These are phyloP conservation scores for Malurus melanocephalus DNA, from an alignment of 2,113 vertebrate species.

Conservation along the genomic window DNA sequence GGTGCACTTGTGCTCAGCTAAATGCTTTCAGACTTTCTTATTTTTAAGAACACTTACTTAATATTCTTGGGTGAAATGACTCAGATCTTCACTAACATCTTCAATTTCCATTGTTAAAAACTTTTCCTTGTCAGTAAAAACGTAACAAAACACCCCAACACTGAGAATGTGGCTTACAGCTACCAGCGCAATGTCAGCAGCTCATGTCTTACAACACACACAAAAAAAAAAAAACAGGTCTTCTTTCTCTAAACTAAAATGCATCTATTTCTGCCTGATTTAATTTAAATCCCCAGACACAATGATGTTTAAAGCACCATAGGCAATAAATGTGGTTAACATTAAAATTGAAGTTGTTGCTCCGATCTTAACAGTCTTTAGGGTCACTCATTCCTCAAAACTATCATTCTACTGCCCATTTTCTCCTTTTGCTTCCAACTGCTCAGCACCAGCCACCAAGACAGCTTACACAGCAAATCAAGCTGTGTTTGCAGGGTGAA, in stretches of 20 bases:
- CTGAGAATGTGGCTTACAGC: not conserved
- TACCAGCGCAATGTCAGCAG: not conserved
- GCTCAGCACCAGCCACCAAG: not conserved
- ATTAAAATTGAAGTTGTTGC: not conserved
- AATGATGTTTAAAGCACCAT: not conserved
- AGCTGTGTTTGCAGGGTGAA: not conserved
- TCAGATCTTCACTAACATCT: not conserved
- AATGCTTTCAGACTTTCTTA: not conserved
- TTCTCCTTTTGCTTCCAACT: not conserved
- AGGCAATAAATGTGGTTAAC: not conserved
- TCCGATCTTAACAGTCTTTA: not conserved
- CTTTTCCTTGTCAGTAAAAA: not conserved
- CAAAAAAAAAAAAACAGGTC: accelerated
- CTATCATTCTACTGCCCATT: not conserved
- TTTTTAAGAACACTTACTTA: not conserved
- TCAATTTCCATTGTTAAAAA: not conserved
- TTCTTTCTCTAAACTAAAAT: not conserved
- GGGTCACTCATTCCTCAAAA: not conserved
- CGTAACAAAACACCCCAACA: not conserved
- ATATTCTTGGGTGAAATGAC: not conserved
- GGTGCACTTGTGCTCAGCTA: not conserved
- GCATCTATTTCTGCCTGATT: not conserved
- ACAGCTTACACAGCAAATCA: not conserved
- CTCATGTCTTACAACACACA: accelerated
- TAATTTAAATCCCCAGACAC: not conserved